Evolutionary conservation across 2,888 invertebrate genomes (phyloP).

Genomic region (Timandra comae): DNA sequence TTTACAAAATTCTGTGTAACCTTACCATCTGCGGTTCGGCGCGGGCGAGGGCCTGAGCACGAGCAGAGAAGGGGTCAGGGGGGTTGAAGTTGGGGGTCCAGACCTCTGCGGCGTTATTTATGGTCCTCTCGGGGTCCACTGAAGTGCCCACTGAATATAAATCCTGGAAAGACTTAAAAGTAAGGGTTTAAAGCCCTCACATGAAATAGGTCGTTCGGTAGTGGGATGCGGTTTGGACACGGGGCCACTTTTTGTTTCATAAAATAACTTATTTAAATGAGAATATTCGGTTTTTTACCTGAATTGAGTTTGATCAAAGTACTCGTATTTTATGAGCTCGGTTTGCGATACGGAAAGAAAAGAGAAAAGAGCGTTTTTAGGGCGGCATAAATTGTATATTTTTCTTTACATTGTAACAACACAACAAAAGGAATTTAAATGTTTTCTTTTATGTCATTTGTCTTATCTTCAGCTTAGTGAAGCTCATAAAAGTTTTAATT

Average conservation of each 20-base stretch:
- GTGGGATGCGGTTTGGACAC: slow-evolving; percentile 18
- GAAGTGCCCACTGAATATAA: slow-evolving; percentile 72
- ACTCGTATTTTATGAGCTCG: no score
- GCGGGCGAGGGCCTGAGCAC: no score
- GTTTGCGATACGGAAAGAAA: no score
- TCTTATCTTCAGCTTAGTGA: no score
- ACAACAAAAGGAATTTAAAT: no score
- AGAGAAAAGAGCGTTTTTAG: no score
- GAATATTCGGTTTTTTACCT: no score
- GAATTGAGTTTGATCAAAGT: no score
- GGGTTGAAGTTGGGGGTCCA: slow-evolving; percentile 40
- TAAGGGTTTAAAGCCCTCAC: slow-evolving; percentile 37
- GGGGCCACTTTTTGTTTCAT: slow-evolving; percentile 6
- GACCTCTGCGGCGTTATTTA: slow-evolving; percentile 69
- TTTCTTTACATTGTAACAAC: no score
- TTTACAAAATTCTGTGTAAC: slow-evolving; percentile 56
- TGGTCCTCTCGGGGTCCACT: slow-evolving; percentile 68
- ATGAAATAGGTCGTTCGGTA: slow-evolving; percentile 27
- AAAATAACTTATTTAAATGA: slow-evolving; percentile 1
- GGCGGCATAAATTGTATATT: no score
- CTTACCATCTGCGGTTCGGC: slow-evolving; percentile 71
- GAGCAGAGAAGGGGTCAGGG: slow-evolving; percentile 25
- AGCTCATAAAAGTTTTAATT: no score
- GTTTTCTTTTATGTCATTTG: no score
- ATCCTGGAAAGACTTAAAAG: slow-evolving; percentile 64